Percentiles rank a stretch among this genome's conserved stretches.
These are phyloP conservation scores for Pleuronectes platessa DNA, from an alignment of 2,113 vertebrate genomes.

Conservation along the genomic window DNA sequence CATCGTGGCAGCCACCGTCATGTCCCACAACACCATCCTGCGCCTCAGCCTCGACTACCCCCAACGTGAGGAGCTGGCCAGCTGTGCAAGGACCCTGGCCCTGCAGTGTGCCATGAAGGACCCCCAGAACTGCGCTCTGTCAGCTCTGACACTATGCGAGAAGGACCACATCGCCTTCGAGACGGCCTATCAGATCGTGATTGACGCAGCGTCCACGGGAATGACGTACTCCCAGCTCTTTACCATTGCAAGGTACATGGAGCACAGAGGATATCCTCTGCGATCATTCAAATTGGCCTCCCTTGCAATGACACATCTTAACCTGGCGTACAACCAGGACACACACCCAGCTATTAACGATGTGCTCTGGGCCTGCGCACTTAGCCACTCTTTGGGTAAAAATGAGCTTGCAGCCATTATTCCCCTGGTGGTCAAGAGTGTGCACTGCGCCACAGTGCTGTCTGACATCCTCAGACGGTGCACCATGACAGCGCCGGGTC, in stretches of 20 bases:
- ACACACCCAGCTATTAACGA: slow-evolving; percentile 98
- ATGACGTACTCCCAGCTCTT: slow-evolving; percentile 99
- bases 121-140: slow-evolving; percentile 97
- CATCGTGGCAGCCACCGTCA: slow-evolving; percentile 95
- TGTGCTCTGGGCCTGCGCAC: slow-evolving; percentile 97
- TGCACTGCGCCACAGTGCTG: slow-evolving; percentile 96
- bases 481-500: slow-evolving; percentile 95
- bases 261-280: slow-evolving; percentile 96
- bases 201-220: slow-evolving; percentile 93
- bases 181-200: slow-evolving; percentile 98
- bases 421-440: slow-evolving; percentile 97
- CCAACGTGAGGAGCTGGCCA: slow-evolving; percentile 95
- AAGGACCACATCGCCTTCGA: slow-evolving; percentile 99
- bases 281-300: slow-evolving; percentile 97
- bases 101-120: slow-evolving; percentile 99
- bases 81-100: slow-evolving; percentile 94
- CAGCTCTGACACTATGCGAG: slow-evolving; percentile 96
- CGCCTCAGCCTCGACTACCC: slow-evolving; percentile 96
- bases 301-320: slow-evolving; percentile 96
- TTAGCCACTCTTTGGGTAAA: slow-evolving; percentile 98
- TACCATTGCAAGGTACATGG: slow-evolving; percentile 98
- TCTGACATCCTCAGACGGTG: slow-evolving; percentile 97
- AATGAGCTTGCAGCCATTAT: slow-evolving; percentile 98
- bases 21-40: slow-evolving; percentile 97
- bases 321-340: slow-evolving; percentile 99